Conservation (phyloP, 2,797 vertebrate genomes). For the Cossypha caffra region DNA sequence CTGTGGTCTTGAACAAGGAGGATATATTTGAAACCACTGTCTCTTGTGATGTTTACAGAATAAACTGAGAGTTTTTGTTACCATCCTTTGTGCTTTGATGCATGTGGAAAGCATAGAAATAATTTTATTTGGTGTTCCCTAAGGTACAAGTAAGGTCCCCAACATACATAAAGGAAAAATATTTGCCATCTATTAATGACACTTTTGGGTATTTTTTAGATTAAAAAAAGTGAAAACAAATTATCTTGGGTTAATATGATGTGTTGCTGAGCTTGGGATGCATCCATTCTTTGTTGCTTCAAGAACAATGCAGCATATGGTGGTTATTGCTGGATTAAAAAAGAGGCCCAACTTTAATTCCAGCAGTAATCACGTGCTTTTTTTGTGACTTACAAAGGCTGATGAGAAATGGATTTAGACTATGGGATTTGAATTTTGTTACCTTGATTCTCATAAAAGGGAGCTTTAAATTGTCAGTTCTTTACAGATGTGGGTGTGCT, state of each 20-base stretch:
- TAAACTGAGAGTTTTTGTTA: background rate
- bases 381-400: background rate
- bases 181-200: background rate
- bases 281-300: background rate
- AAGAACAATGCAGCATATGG: background rate
- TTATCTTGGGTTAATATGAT: background rate
- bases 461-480: conserved; percentile 14
- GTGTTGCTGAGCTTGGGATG: background rate
- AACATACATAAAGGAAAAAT: background rate
- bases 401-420: conserved; percentile 34
- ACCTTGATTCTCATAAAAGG: conserved; percentile 17
- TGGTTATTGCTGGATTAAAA: conserved; percentile 42
- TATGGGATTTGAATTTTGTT: conserved; percentile 39
- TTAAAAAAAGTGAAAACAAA: background rate
- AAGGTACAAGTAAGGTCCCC: background rate
- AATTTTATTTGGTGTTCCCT: background rate
- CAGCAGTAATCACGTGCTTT: background rate
- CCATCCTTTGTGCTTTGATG: background rate
- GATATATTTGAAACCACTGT: background rate
- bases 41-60: background rate
- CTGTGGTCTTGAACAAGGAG: background rate
- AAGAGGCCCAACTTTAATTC: conserved; percentile 21
- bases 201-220: background rate
- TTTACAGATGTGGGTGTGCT: background rate
- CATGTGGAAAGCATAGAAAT: background rate